Evolutionary conservation across 2,113 vertebrate genomes (phyloP), one percentile per base, ranked within the genome.

Genomic region (Fulica atra): DNA sequence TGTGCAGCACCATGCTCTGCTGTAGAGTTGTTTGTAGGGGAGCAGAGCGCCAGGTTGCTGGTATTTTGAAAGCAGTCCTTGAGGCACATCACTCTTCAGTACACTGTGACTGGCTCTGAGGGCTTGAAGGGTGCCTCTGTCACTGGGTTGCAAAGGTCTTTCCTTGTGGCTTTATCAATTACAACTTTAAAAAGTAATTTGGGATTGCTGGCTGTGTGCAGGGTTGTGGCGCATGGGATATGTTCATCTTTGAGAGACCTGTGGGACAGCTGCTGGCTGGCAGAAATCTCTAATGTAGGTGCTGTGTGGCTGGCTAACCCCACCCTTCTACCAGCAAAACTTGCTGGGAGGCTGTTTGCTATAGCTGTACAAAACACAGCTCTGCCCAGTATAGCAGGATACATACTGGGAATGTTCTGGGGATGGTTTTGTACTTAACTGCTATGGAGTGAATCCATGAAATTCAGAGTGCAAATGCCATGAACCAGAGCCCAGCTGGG

Each of bases 401-500:
- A 56, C 7, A 1, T 35, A 60, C 26, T 50, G 31, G 66, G 44
- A 87, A 38, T 0, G 2, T 66, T 82, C 33, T 15, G 6, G 70
- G 81, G 23, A 61, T 88, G 66, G n/a, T 88, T 89, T 72, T 88
- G 81, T 92, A 16, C 59, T 85, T 87, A 71, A 61, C 81, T 77
- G 70, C 57, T 82, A 2, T 89, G 89, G 81, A 94, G 65, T 85
- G 81, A 93, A 85, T 94, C 81, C 21, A 33, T 76, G 70, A 93
- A 89, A 89, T 81, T 81, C n/a, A 42, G 68, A 80, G 76, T 40
- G 48, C 61, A 88, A 84, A 86, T 80, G 56, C 56, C 3, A 3
- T 81, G 80, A 91, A 63, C 76, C 31, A 29, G n/a, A 91, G 48
- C 73, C 57, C 48, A 31, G 38, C 40, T 28, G 31, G 86, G 69